phyloP scores from a whole-genome alignment of 2,113 vertebrate species.

The Perognathus longimembris region DNA sequence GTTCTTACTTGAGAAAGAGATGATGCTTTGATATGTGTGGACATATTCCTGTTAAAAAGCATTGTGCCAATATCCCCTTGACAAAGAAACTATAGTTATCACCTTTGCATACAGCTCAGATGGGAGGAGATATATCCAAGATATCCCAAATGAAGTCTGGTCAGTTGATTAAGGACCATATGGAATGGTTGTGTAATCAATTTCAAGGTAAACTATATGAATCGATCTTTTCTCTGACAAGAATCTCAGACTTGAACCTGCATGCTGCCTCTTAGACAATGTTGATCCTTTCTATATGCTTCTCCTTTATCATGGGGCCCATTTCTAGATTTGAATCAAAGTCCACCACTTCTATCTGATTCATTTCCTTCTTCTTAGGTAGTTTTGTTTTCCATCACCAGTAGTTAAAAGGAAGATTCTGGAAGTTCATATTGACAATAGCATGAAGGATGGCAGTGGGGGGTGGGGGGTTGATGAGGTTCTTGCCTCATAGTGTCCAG shows the following conservation, averaged over 20 bases:
- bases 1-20: background rate
- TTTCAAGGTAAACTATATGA: background rate
- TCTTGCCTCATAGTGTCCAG: too few relatives aligned
- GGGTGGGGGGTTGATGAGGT: background rate
- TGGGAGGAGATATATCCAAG: background rate
- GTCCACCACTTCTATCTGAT: too few relatives aligned
- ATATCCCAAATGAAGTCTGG: background rate
- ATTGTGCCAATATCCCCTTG: background rate
- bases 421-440: too few relatives aligned
- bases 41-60: background rate
- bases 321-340: too few relatives aligned
- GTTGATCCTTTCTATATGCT: too few relatives aligned
- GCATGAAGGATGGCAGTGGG: too few relatives aligned
- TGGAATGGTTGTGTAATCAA: background rate
- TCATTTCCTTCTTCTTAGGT: too few relatives aligned
- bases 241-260: too few relatives aligned
- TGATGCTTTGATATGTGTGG: background rate
- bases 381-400: too few relatives aligned
- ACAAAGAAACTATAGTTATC: background rate
- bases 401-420: too few relatives aligned
- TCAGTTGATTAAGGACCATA: background rate
- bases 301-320: too few relatives aligned
- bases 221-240: background rate
- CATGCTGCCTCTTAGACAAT: too few relatives aligned
- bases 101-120: background rate